A percentile compares a stretch with the other conserved stretches of the same genome.
These are phyloP conservation scores for Lycia hirtaria DNA, from an alignment of 2,888 invertebrate genomes.

Conservation along the genomic window DNA sequence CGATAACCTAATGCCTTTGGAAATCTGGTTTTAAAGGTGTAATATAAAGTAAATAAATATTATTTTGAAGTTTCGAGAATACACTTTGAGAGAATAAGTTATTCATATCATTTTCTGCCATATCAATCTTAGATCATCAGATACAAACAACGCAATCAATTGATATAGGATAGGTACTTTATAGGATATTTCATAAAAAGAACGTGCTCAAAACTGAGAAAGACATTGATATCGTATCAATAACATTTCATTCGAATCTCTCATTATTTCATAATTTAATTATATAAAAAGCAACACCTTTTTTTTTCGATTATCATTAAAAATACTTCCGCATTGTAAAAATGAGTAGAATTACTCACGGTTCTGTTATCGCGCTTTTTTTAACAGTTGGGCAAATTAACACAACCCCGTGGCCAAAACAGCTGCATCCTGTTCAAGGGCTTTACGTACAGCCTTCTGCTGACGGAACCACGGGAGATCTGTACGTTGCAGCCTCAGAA, in stretches of 20 bases:
- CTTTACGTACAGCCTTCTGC: conserved; percentile 73
- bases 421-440: conserved; percentile 74
- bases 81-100: background rate
- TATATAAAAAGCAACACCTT: conserved; percentile 45
- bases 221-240: conserved; percentile 15
- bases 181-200: conserved; percentile 17
- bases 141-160: conserved; percentile 5
- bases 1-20: too few relatives aligned
- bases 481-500: conserved; percentile 78
- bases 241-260: conserved; percentile 9
- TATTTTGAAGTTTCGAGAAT: background rate
- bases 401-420: conserved; percentile 54
- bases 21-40: too few relatives aligned
- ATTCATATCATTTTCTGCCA: background rate
- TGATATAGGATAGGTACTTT: conserved; percentile 20
- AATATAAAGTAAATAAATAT: too few relatives aligned
- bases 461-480: conserved; percentile 75
- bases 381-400: conserved; percentile 46
- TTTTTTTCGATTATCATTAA: conserved; percentile 29
- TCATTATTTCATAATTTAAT: conserved; percentile 17
- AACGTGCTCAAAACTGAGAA: conserved; percentile 34
- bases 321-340: conserved; percentile 25
- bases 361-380: conserved; percentile 21
- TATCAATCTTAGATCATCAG: conserved; percentile 3
- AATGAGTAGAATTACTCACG: conserved; percentile 38